Base-by-base conservation (phyloP, 2,888 invertebrate species). In the Oscheius sp. region DNA sequence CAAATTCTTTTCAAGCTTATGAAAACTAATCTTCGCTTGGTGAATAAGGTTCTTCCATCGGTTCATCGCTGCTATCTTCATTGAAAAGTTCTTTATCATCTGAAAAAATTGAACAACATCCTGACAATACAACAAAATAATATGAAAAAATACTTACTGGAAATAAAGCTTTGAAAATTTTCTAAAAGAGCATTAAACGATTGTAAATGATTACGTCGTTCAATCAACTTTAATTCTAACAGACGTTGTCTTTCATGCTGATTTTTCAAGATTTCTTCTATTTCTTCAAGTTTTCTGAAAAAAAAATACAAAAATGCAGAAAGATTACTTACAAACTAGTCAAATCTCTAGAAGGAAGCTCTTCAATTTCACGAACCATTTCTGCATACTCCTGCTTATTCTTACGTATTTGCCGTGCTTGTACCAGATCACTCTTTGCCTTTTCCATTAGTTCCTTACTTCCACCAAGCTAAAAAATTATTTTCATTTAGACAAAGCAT, bases 361-460 rank as follows among this genome's bases (percentile, higher is more conserved):
- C 75, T 14, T 81, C 74, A 33, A 83, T 77, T 50, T 70, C 66
- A 24, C 76, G 74, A 2, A 77, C 83, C 9, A 82, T 64, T 6
- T 65, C 69, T n/a, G 81, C 77, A 61, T 83, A 83, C 54, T 83
- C 83, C 56, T 83, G 82, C 9, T 78, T 70, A 51, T 83, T 82
- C 47, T 78, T 70, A 12, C 79, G 64, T 20, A 80, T 64, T 56
- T 61, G 24, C 9, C 67, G 44, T 22, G 82, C 82, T 9, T 77
- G 71, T 0, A 67, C 71, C 9, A 83, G 59, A 30, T 78, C 73
- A 12, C 45, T 63, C 57, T 83, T 82, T 8, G 83, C 82, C 14
- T 56, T 67, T n/a, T 75, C 80, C 79, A 83, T 83, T 54, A 71
- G 71, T 47, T 61, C 45, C 22, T 72, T 62, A 41, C 65, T 67